A percentile compares a stretch with the other conserved stretches of the same genome.
Evolutionary conservation across 1,140 invertebrate species (phyloP).

Genomic region (Portunus trituberculatus): DNA sequence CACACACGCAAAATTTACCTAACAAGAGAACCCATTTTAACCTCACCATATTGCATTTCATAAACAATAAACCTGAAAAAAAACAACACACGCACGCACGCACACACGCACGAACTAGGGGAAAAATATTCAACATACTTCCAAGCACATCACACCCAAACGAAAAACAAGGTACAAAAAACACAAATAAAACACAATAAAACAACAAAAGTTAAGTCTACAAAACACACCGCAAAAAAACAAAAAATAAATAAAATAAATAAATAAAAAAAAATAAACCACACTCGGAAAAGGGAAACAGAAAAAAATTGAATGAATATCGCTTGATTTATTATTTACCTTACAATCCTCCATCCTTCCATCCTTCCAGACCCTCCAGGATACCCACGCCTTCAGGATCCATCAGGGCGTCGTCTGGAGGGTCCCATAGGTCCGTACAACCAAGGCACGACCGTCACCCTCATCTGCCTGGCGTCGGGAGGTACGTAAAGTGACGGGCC

Average conservation of each 20-base stretch:
- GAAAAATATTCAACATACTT: no score
- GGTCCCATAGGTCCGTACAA: slow-evolving; percentile 26
- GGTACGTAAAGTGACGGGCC: neutral
- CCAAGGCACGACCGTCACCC: neutral
- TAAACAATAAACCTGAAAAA: neutral
- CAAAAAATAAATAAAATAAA: no score
- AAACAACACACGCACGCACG: no score
- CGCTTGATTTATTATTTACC: neutral
- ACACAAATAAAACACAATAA: no score
- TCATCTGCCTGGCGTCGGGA: neutral
- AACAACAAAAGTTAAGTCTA: no score
- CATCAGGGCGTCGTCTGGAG: neutral
- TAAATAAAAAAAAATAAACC: no score
- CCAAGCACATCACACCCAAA: no score
- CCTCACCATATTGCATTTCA: neutral
- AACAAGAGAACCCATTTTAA: neutral
- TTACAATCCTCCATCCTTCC: neutral
- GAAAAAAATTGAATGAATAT: neutral
- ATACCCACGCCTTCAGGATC: neutral
- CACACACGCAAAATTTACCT: neutral
- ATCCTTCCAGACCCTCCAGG: neutral
- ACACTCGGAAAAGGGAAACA: no score
- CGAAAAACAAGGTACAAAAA: no score
- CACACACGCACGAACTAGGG: no score
- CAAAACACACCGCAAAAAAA: no score